Base-by-base conservation (phyloP, 2,888 invertebrate species). In the Cheilosia variabilis region DNA sequence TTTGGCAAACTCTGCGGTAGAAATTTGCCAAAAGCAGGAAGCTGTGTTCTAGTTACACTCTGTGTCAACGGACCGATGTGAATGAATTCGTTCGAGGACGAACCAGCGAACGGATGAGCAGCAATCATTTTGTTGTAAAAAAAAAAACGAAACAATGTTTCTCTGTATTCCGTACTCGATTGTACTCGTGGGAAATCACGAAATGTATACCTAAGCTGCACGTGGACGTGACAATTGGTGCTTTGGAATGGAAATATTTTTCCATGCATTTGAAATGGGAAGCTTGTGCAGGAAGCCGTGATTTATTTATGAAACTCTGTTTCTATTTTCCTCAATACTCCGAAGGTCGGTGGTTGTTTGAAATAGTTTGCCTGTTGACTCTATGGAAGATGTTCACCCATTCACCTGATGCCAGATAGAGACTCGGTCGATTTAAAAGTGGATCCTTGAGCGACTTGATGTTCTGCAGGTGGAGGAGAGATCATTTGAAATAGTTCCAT, bases 51-150 rank as follows among this genome's bases (percentile, higher is more conserved):
- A 84, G 65, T 71, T 84, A 53, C 52, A n/a, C n/a, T 27, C 53
- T 53, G 53, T 50, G 22, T 53, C 13, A 60, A 47, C 45, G 13
- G 10, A 50, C 37, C 65, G 27, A 65, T 72, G 83, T 83, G 68
- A 83, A 83, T 78, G 79, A 68, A 79, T 73, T 43, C 73, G 62
- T 68, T 79, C 79, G 83, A 83, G 83, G 83, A 73, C 78, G 37
- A 41, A 72, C 66, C 27, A 27, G 65, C 55, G 53, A 24, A 15
- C 53, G 37, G 55, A 43, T 55, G 31, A 43, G 34, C 22, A 9
- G 71, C 47, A 37, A 47, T 37, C 41, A 17, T 15, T 27, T 37
- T 57, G 34, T 17, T 52, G 60, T 27, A 50, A n/a, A 1, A 47
- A 47, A 50, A n/a, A n/a, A n/a, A n/a, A n/a, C n/a, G n/a, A n/a